Conservation (phyloP, 2,797 vertebrate genomes). For the Aselliscus stoliczkanus region DNA sequence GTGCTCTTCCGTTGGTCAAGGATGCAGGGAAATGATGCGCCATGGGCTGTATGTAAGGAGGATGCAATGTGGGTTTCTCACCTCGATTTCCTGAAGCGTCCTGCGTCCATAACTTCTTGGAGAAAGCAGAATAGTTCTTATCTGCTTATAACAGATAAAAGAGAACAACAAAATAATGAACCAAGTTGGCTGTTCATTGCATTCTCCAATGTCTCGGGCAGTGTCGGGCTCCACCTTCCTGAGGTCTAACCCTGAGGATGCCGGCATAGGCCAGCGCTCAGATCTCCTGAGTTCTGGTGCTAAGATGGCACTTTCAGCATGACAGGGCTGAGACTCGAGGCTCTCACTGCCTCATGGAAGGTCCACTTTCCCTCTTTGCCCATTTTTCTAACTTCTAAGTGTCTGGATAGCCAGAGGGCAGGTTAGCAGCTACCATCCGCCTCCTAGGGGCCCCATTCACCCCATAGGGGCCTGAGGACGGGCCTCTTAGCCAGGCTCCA, state of each 20-base stretch:
- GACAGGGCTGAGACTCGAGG: not conserved
- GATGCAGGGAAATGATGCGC: not conserved
- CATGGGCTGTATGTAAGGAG: too few relatives aligned
- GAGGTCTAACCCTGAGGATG: not conserved
- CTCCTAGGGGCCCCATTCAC: accelerated
- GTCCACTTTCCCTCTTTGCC: not conserved
- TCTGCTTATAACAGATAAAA: not conserved
- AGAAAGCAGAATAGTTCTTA: not conserved
- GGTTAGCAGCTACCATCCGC: not conserved
- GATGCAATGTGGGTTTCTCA: accelerated
- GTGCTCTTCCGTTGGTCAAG: not conserved
- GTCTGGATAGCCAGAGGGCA: not conserved
- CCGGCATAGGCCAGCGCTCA: not conserved
- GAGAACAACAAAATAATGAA: not conserved
- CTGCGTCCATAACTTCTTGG: not conserved
- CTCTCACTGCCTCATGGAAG: not conserved
- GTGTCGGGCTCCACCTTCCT: accelerated
- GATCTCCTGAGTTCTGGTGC: accelerated
- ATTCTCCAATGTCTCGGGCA: not conserved
- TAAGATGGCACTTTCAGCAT: not conserved
- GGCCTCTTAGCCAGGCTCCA: too few relatives aligned
- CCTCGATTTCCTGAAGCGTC: not conserved
- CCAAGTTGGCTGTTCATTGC: not conserved
- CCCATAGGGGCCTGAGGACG: too few relatives aligned
- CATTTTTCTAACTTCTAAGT: not conserved